Conservation (phyloP, 2,888 invertebrate genomes). For the Seira ritae region DNA sequence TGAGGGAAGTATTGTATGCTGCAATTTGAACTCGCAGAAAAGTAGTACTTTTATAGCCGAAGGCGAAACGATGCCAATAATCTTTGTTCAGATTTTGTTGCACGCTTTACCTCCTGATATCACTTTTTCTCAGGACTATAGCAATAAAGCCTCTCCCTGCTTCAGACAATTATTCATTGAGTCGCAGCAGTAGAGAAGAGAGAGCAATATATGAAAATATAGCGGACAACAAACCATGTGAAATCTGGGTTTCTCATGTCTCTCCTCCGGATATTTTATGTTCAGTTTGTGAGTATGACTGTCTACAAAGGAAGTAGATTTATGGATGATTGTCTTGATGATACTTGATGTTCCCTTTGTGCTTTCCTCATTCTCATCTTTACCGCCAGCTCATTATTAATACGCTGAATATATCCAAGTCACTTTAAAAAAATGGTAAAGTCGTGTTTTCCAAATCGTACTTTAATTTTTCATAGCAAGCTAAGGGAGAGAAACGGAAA, state of each 20-base stretch:
- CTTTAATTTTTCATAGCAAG: constrained; percentile 20
- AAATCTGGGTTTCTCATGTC: constrained; percentile 45
- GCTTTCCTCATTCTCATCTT: constrained; percentile 30
- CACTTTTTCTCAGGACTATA: constrained; percentile 19
- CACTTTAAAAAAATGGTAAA: no score
- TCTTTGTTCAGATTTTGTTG: constrained; percentile 11
- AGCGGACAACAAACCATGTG: not conserved
- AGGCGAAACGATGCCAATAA: constrained; percentile 1
- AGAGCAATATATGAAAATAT: not conserved
- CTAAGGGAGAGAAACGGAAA: not conserved
- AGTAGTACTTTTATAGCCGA: not conserved
- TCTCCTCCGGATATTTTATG: constrained; percentile 62
- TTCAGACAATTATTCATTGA: constrained; percentile 40
- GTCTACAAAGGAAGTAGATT: constrained; percentile 53
- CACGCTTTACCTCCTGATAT: constrained; percentile 19
- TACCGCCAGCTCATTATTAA: constrained; percentile 10
- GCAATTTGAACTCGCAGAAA: constrained; percentile 24
- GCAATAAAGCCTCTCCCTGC: constrained; percentile 1
- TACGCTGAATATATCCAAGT: not conserved
- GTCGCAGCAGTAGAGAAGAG: not conserved
- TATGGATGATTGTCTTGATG: constrained; percentile 58
- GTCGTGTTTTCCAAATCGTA: constrained; percentile 38
- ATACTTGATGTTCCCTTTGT: constrained; percentile 23
- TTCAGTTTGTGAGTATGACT: constrained; percentile 21
- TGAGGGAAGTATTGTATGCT: constrained; percentile 27